Evolutionary conservation across 1,140 invertebrate genomes (phyloP).

Genomic region (Lanistes nyassanus): DNA sequence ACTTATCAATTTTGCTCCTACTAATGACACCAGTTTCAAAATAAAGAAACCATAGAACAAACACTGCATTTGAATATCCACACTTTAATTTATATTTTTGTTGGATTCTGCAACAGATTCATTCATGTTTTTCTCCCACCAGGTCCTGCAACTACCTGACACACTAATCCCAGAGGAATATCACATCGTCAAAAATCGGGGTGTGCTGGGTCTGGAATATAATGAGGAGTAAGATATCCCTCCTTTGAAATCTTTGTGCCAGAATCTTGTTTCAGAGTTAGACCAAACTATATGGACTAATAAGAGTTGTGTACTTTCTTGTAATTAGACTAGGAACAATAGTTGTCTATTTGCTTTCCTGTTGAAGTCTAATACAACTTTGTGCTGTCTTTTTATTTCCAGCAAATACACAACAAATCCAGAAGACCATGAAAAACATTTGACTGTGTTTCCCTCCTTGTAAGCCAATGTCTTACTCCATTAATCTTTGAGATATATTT

Average conservation of each 20-base stretch:
- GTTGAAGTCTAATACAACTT: neutral
- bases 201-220: constrained; percentile 63
- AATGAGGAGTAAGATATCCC: constrained; percentile 61
- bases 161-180: constrained; percentile 65
- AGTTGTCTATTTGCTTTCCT: too few relatives aligned
- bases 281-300: too few relatives aligned
- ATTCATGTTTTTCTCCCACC: constrained; percentile 19
- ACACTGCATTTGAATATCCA: too few relatives aligned
- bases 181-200: constrained; percentile 66
- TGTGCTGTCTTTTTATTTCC: constrained; percentile 39
- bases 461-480: constrained; percentile 41
- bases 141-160: constrained; percentile 60
- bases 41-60: too few relatives aligned
- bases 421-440: constrained; percentile 65
- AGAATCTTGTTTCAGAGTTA: too few relatives aligned
- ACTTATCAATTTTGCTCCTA: too few relatives aligned
- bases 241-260: too few relatives aligned
- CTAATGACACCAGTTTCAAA: too few relatives aligned
- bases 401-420: constrained; percentile 63
- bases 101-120: neutral
- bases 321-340: too few relatives aligned
- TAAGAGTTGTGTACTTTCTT: too few relatives aligned
- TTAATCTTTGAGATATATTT: neutral
- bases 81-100: too few relatives aligned
- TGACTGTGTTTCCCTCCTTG: constrained; percentile 66